Percentiles rank a stretch among this genome's conserved stretches.
These are phyloP conservation scores for Chondrosia reniformis DNA, from an alignment of 37 sponge, comb jelly and placozoan genomes.

Conservation along the genomic window DNA sequence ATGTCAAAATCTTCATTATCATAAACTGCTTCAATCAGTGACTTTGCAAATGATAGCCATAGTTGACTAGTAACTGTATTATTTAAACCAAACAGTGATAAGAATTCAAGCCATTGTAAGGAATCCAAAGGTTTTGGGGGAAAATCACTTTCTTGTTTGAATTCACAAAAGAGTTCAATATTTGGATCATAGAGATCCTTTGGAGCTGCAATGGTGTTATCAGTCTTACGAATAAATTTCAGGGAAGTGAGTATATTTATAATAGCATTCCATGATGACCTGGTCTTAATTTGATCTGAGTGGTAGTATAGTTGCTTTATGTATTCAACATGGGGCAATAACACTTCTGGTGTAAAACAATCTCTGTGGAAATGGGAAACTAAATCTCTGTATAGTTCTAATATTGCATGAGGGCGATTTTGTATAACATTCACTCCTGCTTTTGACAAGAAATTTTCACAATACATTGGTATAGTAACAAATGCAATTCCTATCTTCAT, in stretches of 20 bases:
- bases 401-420: too few species aligned
- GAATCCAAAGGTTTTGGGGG: too few species aligned
- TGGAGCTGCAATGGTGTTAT: too few species aligned
- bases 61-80: neutral
- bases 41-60: neutral
- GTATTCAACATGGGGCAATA: too few species aligned
- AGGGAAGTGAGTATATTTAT: neutral
- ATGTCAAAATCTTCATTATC: neutral
- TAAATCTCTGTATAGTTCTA: too few species aligned
- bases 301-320: too few species aligned
- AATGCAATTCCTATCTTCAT: neutral
- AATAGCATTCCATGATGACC: neutral
- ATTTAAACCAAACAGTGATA: neutral
- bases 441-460: conserved; percentile 5
- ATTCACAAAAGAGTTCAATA: neutral
- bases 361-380: too few species aligned
- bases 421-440: neutral
- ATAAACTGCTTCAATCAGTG: neutral
- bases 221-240: neutral
- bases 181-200: neutral
- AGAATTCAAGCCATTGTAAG: too few species aligned
- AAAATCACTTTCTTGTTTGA: neutral
- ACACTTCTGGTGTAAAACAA: too few species aligned
- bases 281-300: too few species aligned
- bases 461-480: neutral